These are phyloP conservation scores for Salarias fasciatus DNA, from an alignment of 2,797 vertebrate species.

Conservation along the genomic window DNA sequence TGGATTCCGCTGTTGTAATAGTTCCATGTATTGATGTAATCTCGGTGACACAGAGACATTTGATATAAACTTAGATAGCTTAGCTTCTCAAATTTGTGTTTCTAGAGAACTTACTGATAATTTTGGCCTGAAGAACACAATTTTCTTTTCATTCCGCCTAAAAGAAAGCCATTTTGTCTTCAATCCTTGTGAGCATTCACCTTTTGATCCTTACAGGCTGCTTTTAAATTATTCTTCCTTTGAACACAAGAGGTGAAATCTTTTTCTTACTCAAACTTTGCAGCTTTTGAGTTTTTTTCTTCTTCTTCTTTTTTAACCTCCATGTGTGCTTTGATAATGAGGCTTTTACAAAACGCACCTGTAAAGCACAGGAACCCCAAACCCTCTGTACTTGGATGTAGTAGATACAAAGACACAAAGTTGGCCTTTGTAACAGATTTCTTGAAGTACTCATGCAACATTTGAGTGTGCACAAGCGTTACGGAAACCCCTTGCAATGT, in stretches of 20 bases:
- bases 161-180: slow-evolving; percentile 39
- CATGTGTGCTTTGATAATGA: slow-evolving; percentile 30
- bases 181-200: slow-evolving; percentile 31
- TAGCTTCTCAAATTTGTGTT: slow-evolving; percentile 10
- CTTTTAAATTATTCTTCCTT: slow-evolving; percentile 42
- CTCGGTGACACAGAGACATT: neutral
- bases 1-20: neutral
- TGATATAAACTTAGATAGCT: neutral
- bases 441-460: neutral
- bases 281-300: slow-evolving; percentile 1
- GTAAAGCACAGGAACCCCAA: slow-evolving; percentile 8
- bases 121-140: slow-evolving; percentile 9
- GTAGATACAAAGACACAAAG: slow-evolving; percentile 15
- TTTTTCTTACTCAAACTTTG: slow-evolving; percentile 6
- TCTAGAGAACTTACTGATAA: slow-evolving; percentile 17
- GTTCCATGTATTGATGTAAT: neutral
- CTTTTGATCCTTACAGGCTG: slow-evolving; percentile 41
- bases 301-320: slow-evolving; percentile 30
- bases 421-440: slow-evolving; percentile 6
- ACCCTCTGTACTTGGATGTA: neutral
- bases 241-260: slow-evolving; percentile 14
- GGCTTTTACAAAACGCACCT: slow-evolving; percentile 21
- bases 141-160: slow-evolving; percentile 17
- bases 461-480: neutral
- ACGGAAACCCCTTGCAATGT: neutral